These are phyloP conservation scores for Dimorphilus gyrociliatus DNA, from an alignment of 2,888 invertebrate genomes.

Conservation along the genomic window DNA sequence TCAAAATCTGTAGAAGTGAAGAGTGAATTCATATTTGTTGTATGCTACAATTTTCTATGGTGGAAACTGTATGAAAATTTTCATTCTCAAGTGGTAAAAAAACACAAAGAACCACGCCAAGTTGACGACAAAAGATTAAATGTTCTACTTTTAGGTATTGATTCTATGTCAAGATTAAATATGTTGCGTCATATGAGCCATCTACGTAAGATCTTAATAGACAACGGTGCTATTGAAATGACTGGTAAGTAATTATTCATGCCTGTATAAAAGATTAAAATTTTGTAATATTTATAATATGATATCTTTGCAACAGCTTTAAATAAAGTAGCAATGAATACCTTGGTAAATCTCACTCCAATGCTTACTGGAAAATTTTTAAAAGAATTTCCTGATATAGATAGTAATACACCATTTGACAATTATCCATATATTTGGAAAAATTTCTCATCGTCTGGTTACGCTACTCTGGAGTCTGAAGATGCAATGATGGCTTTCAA, in stretches of 20 bases:
- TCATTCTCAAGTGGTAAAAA: slow-evolving; percentile 21
- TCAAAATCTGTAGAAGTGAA: slow-evolving; percentile 12
- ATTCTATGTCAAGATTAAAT: slow-evolving; percentile 68
- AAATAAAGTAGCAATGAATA: slow-evolving; percentile 84
- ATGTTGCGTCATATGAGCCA: slow-evolving; percentile 65
- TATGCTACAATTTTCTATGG: no score
- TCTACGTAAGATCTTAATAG: slow-evolving; percentile 44
- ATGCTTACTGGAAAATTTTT: slow-evolving; percentile 49
- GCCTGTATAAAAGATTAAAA: no score
- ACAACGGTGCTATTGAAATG: slow-evolving; percentile 55
- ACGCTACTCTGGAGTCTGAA: slow-evolving; percentile 61
- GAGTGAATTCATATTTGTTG: slow-evolving; percentile 22
- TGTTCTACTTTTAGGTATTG: slow-evolving; percentile 63
- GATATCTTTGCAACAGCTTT: no score
- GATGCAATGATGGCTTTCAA: slow-evolving; percentile 70
- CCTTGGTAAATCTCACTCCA: slow-evolving; percentile 72
- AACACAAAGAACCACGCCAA: slow-evolving; percentile 6
- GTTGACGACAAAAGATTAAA: slow-evolving; percentile 42
- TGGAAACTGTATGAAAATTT: slow-evolving; percentile 22
- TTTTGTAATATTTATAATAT: no score
- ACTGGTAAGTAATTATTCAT: no score
- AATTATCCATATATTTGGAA: slow-evolving; percentile 70
- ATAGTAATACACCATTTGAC: slow-evolving; percentile 42
- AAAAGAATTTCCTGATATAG: slow-evolving; percentile 15
- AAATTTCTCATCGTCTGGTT: slow-evolving; percentile 53